Base-by-base conservation (phyloP, 2,888 invertebrate species). In the Brenthis ino region DNA sequence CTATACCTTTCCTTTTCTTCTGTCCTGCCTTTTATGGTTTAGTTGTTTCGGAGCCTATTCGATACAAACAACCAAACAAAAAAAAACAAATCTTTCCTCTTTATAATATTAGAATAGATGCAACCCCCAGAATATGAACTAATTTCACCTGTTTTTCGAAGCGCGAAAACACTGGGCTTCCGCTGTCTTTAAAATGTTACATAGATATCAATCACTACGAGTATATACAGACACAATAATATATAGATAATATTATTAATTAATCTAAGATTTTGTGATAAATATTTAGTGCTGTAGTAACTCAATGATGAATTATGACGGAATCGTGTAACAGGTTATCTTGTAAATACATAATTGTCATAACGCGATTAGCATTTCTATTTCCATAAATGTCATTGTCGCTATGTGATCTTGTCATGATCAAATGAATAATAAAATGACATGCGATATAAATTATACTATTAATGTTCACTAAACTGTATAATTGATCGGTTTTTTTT, bases 381-480 rank as follows among this genome's bases (percentile, higher is more conserved):
- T 63, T 63, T 61, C 56, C 60, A 51, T 61, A 51, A 61, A 67
- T 67, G 61, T 43, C 47, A 65, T 64, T 64, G 48, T 57, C 65
- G 50, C 33, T 69, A 24, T 71, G 64, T 57, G 43, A 57, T 68
- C 56, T 63, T 57, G 60, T 64, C 64, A 60, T 64, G 57, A 65
- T 65, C 55, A 58, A 70, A 66, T 71, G 61, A 67, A 67, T 63
- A 67, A 67, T 67, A 67, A 61, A n/a, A n/a, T 37, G 57, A 66
- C 71, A 66, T 69, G 68, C 71, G 50, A 66, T 33, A 66, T 43
- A 51, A 68, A 66, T 66, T 61, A 70, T 68, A 54, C 37, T 53
- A 54, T 67, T 54, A n/a, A 67, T 56, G 63, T 51, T 57, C 55
- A 24, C 50, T 66, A 37, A 33, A 24, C 43, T 51, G 56, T 50